Conservation (phyloP, 1,140 invertebrate genomes). For the Telenomus remus region DNA sequence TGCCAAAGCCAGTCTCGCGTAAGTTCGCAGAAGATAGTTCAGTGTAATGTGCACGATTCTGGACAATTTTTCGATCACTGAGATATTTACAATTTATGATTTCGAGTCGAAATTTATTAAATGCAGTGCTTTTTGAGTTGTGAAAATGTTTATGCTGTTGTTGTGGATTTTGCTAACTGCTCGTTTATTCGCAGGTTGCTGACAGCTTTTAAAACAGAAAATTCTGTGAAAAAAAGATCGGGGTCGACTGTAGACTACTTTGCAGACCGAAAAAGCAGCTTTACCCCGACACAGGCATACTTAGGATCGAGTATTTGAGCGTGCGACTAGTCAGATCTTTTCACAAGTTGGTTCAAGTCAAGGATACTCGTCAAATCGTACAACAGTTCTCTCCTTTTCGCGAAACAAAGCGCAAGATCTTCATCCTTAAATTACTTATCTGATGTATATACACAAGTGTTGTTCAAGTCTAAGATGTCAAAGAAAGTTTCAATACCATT, state of each 20-base stretch:
- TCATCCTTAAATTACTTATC: constrained; percentile 12
- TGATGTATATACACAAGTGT: constrained; percentile 13
- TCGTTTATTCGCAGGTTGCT: constrained; percentile 14
- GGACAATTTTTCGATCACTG: background rate
- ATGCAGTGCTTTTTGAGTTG: too few species aligned
- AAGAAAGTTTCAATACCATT: constrained; percentile 16
- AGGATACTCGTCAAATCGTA: constrained; percentile 16
- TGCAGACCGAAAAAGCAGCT: constrained; percentile 26
- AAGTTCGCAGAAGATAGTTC: too few species aligned
- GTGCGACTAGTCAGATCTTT: constrained; percentile 29
- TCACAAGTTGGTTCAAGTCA: constrained; percentile 10
- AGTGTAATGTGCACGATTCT: too few species aligned
- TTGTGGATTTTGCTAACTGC: constrained; percentile 15
- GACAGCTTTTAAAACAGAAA: constrained; percentile 36
- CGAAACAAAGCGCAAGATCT: constrained; percentile 29
- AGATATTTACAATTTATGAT: too few species aligned
- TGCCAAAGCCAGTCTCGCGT: constrained; percentile 6
- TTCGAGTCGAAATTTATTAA: too few species aligned
- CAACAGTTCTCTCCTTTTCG: constrained; percentile 21
- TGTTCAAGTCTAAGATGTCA: constrained; percentile 21
- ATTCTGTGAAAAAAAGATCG: constrained; percentile 4
- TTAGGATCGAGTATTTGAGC: constrained; percentile 14
- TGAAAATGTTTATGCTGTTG: constrained; percentile 17
- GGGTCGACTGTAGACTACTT: constrained; percentile 22
- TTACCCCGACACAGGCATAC: constrained; percentile 2